phyloP scores from a whole-genome alignment of 2,113 vertebrate genomes.

The Pagrus major region DNA sequence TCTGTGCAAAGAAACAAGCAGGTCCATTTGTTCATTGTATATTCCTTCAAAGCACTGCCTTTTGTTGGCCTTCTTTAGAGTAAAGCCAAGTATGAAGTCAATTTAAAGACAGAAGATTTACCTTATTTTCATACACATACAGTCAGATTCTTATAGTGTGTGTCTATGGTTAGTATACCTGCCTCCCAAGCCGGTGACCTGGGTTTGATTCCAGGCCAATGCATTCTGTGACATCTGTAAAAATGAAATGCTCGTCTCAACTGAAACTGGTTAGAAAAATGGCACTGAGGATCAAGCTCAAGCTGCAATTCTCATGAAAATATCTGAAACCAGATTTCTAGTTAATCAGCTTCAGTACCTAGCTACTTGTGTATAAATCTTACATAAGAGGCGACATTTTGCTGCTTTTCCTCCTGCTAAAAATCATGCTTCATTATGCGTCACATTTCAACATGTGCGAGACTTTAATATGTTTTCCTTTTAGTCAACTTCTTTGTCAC shows the following conservation, averaged over 20 bases:
- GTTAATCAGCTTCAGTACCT: not conserved
- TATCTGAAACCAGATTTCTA: not conserved
- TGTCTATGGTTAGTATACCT: constrained; percentile 81
- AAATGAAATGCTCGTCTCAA: not conserved
- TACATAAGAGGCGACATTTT: not conserved
- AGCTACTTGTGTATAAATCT: not conserved
- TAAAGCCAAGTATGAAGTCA: not conserved
- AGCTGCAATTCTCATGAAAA: not conserved
- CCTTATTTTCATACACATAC: not conserved
- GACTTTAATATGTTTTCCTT: not conserved
- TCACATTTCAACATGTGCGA: not conserved
- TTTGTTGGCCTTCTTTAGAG: constrained; percentile 11
- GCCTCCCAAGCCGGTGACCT: constrained; percentile 84
- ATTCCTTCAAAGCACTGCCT: not conserved
- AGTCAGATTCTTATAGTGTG: not conserved
- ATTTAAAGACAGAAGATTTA: constrained; percentile 37
- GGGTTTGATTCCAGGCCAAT: constrained; percentile 83
- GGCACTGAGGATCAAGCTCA: not conserved
- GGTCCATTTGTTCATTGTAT: not conserved
- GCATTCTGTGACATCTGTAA: not conserved
- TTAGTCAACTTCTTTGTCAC: not conserved
- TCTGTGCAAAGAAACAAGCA: constrained; percentile 47
- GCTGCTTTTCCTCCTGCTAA: not conserved
- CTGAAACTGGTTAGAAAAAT: not conserved
- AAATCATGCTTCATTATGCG: not conserved